Evolutionary conservation across 2,888 invertebrate genomes (phyloP), one percentile per base, ranked within the genome.

Genomic region (Chloroclysta siterata): DNA sequence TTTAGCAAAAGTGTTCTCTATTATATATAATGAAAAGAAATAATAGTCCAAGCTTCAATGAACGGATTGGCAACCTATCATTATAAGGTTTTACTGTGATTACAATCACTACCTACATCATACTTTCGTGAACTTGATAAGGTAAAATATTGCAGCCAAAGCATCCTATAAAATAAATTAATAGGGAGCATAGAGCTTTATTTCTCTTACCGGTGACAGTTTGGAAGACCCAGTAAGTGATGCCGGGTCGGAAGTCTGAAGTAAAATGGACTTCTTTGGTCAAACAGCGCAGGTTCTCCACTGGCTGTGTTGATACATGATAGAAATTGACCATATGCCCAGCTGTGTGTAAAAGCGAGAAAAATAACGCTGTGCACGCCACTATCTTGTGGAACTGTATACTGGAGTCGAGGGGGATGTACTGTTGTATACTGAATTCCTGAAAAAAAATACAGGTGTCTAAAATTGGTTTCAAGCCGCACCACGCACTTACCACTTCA

Each of bases 301-400:
- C 94, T 0, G 98, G 98, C 81, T 99, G 99, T 0, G 98, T 99
- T 5, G 98, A 98, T 0, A 99, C 97, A 81, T 99, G 99, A 85
- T 99, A 99, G 88, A 99, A 99, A 89, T 99, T 99, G 39, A 99
- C 97, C 83, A 99, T 96, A 79, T 99, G 99, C 0, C 99, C 99
- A 2, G 98, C 96, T 0, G 98, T 97, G 82, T 99, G 99, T 0
- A 98, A 93, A 0, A 98, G 91, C 0, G 98, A 97, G 89, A 99
- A 99, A 89, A 99, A 98, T 0, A 98, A 90, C 0, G 98, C 98
- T 0, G 99, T 99, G 75, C 98, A 97, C 0, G 99, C 99, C 0
- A 98, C 98, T 59, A 99, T 98, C 90, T 99, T 99, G 87, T 99
- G 99, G 85, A 99, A 99, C 80, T 98, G 98, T 59, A 99, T 98